phyloP scores from a whole-genome alignment of 1,140 invertebrate genomes.

The Apolygus lucorum region DNA sequence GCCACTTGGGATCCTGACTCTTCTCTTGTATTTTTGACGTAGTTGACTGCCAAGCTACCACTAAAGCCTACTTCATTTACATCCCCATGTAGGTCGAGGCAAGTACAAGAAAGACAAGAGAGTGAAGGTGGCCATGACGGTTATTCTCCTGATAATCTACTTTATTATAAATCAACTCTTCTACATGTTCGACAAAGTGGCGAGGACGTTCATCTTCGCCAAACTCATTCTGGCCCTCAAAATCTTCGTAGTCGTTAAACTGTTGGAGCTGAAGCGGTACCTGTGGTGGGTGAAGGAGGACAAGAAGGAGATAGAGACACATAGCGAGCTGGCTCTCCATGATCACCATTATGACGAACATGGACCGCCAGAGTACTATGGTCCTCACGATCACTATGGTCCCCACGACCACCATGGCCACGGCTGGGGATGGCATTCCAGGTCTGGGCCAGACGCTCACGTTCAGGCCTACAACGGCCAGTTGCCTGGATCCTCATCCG shows the following conservation, averaged over 20 bases:
- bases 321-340: constrained; percentile 24
- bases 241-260: constrained; percentile 26
- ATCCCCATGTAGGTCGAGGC: constrained; percentile 18
- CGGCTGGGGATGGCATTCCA: constrained; percentile 2
- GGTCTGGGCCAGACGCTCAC: constrained; percentile 9
- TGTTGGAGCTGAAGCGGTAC: constrained; percentile 27
- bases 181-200: constrained; percentile 30
- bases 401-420: background rate
- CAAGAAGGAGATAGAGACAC: constrained; percentile 19
- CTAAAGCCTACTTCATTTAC: no score
- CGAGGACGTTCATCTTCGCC: constrained; percentile 27
- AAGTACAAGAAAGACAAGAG: constrained; percentile 28
- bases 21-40: no score
- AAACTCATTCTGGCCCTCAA: constrained; percentile 25
- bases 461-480: background rate
- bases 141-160: constrained; percentile 28
- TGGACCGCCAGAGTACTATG: background rate
- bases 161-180: constrained; percentile 29
- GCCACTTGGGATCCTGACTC: no score
- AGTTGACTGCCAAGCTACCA: no score
- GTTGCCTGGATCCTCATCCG: background rate
- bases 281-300: constrained; percentile 28
- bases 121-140: constrained; percentile 25
- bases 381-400: background rate
- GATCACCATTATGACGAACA: constrained; percentile 26